These are phyloP conservation scores for Xerus inauris DNA, from an alignment of 2,113 vertebrate genomes.

Conservation along the genomic window DNA sequence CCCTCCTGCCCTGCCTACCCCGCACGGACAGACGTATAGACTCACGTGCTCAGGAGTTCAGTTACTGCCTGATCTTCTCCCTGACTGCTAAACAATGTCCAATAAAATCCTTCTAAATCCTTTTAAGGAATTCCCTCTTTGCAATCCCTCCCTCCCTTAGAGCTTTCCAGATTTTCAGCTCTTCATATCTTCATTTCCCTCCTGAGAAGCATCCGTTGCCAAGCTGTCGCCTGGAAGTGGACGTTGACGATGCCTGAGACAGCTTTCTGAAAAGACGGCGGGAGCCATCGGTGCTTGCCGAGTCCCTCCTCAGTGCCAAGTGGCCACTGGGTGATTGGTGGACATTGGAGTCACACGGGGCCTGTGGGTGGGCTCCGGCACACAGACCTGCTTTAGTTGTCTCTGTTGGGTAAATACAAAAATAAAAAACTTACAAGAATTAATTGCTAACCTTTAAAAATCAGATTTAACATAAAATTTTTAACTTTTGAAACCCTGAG, in stretches of 20 bases:
- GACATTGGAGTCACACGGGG: not conserved
- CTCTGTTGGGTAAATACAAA: not conserved
- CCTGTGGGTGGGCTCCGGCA: not conserved
- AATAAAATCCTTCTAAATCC: constrained; percentile 75
- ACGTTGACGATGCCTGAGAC: not conserved
- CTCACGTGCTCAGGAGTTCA: not conserved
- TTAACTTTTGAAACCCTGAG: not conserved
- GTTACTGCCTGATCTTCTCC: constrained; percentile 51
- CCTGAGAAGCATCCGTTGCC: not conserved
- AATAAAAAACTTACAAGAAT: not conserved
- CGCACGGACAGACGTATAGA: too few relatives aligned
- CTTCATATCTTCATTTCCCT: not conserved
- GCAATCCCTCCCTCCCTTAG: constrained; percentile 33
- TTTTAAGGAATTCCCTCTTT: constrained; percentile 78
- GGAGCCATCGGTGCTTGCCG: rapidly evolving
- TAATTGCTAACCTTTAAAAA: constrained; percentile 35
- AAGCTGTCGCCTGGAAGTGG: not conserved
- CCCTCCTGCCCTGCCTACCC: not conserved
- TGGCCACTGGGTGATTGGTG: not conserved
- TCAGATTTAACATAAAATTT: not conserved
- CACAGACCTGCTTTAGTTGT: not conserved
- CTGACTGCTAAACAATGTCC: constrained; percentile 55
- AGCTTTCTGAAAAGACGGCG: not conserved
- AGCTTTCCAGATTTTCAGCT: constrained; percentile 61
- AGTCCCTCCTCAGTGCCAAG: not conserved